Evolutionary conservation across 2,888 invertebrate genomes (phyloP).

Genomic region (Acrocyrtus sp.): DNA sequence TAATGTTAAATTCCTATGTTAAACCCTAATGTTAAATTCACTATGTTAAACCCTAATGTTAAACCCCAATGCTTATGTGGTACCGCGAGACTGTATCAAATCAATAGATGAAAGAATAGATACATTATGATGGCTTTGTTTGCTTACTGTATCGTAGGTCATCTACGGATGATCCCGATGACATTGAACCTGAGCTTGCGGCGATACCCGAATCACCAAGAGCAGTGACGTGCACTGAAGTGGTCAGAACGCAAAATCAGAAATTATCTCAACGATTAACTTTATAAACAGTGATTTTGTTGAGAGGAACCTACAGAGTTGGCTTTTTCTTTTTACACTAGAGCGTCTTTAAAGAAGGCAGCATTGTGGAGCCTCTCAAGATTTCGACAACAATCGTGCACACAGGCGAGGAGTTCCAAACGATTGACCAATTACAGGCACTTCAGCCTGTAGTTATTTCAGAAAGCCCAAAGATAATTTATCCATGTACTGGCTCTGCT

Average conservation of each 20-base stretch:
- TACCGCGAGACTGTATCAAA: neutral
- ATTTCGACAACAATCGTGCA: constrained; percentile 67
- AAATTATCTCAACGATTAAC: too few relatives aligned
- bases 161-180: constrained; percentile 79
- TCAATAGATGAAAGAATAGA: neutral
- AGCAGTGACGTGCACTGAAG: constrained; percentile 61
- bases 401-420: constrained; percentile 48
- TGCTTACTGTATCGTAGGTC: constrained; percentile 58
- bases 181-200: constrained; percentile 87
- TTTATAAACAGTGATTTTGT: too few relatives aligned
- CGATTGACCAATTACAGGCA: constrained; percentile 54
- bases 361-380: constrained; percentile 71
- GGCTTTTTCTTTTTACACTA: neutral
- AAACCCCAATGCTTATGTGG: too few relatives aligned
- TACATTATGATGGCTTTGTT: too few relatives aligned
- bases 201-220: constrained; percentile 86
- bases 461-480: constrained; percentile 55
- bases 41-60: too few relatives aligned
- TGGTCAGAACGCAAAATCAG: constrained; percentile 43
- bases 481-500: constrained; percentile 33
- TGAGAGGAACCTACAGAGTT: neutral
- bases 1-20: too few relatives aligned
- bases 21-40: too few relatives aligned
- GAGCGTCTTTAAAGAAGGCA: constrained; percentile 74
- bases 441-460: constrained; percentile 55